phyloP scores from a whole-genome alignment of 1,140 invertebrate species.

The Drosophila sucinea region DNA sequence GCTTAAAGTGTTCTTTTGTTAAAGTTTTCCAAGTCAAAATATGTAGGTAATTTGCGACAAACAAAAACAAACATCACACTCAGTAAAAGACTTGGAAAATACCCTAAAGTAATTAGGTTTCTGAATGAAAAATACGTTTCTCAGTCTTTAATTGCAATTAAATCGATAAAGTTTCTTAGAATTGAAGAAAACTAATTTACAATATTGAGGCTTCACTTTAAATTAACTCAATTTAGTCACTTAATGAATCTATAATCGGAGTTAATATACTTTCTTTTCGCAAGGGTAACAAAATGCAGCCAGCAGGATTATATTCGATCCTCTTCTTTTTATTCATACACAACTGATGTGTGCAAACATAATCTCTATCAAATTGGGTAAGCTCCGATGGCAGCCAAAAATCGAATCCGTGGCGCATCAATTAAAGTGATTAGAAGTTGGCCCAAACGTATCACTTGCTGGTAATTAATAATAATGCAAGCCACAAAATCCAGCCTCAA shows the following conservation, averaged over 20 bases:
- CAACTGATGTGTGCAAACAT: not conserved
- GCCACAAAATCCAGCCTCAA: slow-evolving; percentile 16
- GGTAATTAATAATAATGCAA: slow-evolving; percentile 33
- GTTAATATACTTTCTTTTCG: no score
- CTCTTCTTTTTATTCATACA: no score
- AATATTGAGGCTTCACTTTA: no score
- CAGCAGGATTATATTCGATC: no score
- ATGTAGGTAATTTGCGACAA: not conserved
- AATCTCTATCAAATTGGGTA: slow-evolving; percentile 23
- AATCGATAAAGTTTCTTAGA: no score
- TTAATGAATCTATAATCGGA: no score
- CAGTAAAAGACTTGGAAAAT: not conserved
- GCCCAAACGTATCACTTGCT: slow-evolving; percentile 15
- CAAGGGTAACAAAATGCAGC: no score
- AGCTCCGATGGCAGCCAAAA: not conserved
- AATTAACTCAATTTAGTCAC: no score
- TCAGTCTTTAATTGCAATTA: no score
- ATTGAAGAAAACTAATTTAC: no score
- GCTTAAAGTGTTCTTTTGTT: slow-evolving; percentile 10
- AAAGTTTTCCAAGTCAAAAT: slow-evolving; percentile 1
- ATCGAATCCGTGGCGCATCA: slow-evolving; percentile 25
- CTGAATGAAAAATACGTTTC: not conserved
- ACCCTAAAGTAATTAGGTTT: not conserved
- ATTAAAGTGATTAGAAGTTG: slow-evolving; percentile 62
- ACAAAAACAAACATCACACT: not conserved